Percentiles rank a stretch among this genome's conserved stretches.
Conservation (phyloP, 1,140 invertebrate species). For the Trissolcus basalis region DNA sequence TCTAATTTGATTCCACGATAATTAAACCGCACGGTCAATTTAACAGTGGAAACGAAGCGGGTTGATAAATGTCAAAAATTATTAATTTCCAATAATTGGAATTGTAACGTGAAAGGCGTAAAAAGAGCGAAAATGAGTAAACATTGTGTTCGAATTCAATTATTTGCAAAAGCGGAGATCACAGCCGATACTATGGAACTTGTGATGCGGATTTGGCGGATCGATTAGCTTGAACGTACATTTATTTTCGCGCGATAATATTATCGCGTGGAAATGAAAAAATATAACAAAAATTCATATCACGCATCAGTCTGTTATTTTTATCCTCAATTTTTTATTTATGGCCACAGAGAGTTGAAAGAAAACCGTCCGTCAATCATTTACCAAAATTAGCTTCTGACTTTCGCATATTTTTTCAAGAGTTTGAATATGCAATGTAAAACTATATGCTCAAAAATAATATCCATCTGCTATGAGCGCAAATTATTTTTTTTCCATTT, state of each 20-base stretch:
- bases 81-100: constrained; percentile 14
- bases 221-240: constrained; percentile 10
- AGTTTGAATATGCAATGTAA: too few relatives aligned
- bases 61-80: constrained; percentile 3
- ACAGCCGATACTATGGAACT: background rate
- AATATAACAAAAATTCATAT: background rate
- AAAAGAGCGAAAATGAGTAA: constrained; percentile 8
- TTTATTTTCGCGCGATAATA: background rate
- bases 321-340: too few relatives aligned
- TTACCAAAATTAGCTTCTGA: too few relatives aligned
- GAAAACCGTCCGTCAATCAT: background rate
- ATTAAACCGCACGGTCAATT: constrained; percentile 8
- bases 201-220: constrained; percentile 1
- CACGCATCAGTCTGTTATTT: too few relatives aligned
- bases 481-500: too few relatives aligned
- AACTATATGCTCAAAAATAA: too few relatives aligned
- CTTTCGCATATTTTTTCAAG: too few relatives aligned
- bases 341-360: background rate
- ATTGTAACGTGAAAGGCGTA: background rate
- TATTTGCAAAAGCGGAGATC: constrained; percentile 10
- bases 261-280: background rate
- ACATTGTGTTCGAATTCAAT: constrained; percentile 6
- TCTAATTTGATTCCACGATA: background rate
- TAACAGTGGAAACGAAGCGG: background rate
- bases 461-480: too few relatives aligned